Base-by-base conservation (phyloP, 2,888 invertebrate genomes). In the Ariolimax columbianus region DNA sequence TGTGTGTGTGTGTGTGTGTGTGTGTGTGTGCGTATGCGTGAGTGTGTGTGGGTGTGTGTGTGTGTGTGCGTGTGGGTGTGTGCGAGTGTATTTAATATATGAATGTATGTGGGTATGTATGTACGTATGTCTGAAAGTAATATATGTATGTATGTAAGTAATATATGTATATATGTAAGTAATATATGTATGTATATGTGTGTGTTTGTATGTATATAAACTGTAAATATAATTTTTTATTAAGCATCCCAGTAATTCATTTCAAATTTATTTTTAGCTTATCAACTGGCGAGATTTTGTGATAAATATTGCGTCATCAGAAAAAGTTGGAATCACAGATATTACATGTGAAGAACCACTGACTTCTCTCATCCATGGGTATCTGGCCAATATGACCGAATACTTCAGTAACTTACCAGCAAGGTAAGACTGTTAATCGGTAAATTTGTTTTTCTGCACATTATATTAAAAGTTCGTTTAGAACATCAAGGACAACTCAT, bases 271-370 rank as follows among this genome's bases (percentile, higher is more conserved):
- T 55, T 55, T 7, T 55, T 55, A 55, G 55, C 23, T 55, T n/a
- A n/a, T 75, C 2, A 47, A 75, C 73, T 75, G 47, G 73, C n/a
- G n/a, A 75, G 11, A 47, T 1, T 75, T 75, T 47, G 14, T 47
- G 47, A n/a, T 19, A 3, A 33, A 17, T 17, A 36, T 75, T 30
- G 47, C 47, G 0, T 75, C 73, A 30, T 43, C 43, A 11, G 47
- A 43, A 7, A n/a, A 43, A 30, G 30, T 75, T n/a, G 73, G 73
- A 0, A 47, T 75, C 11, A 75, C 47, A 14, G 43, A 75, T 11
- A 75, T 75, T 30, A 47, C 73, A 30, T 4, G 26, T 2, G 47
- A 75, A 0, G 47, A 75, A n/a, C 3, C 1, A 3, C 47, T 75
- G 1, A 1, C 14, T 43, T 43, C 47, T 30, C 11, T 7, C 4